phyloP scores from a whole-genome alignment of 37 sponge, comb jelly and placozoan species.

The Chondrilla cf. caribensis region DNA sequence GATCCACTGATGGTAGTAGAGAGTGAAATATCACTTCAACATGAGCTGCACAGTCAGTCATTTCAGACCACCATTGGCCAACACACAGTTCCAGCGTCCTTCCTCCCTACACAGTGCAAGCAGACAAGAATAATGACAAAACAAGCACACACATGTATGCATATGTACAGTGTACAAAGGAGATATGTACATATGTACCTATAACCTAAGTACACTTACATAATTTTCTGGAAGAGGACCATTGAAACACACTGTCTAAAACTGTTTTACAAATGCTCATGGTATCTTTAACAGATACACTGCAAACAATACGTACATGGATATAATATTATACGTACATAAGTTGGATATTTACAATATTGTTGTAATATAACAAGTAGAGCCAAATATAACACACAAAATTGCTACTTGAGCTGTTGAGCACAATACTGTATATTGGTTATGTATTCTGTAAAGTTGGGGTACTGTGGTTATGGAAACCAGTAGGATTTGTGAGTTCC shows the following conservation, averaged over 20 bases:
- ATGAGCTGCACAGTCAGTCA: conserved; percentile 25
- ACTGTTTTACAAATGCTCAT: neutral
- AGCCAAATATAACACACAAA: no score
- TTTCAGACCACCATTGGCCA: conserved; percentile 76
- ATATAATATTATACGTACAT: no score
- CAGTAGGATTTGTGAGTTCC: no score
- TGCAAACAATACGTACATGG: no score
- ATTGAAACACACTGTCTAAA: neutral
- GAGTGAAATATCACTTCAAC: conserved; percentile 58
- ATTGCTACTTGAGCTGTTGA: no score
- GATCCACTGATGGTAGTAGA: conserved; percentile 39
- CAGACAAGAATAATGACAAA: neutral
- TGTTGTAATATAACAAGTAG: no score
- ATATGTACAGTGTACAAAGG: neutral
- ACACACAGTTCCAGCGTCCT: conserved; percentile 74
- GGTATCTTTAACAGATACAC: no score
- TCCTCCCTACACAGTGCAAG: conserved; percentile 46
- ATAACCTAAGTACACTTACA: neutral
- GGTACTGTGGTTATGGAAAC: no score
- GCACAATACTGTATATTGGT: no score
- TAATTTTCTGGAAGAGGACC: neutral
- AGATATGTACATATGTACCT: neutral
- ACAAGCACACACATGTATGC: neutral
- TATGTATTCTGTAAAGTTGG: no score
- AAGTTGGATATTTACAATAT: no score